Evolutionary conservation across 1,140 invertebrate genomes (phyloP).

Genomic region (Drosophila bocqueti): DNA sequence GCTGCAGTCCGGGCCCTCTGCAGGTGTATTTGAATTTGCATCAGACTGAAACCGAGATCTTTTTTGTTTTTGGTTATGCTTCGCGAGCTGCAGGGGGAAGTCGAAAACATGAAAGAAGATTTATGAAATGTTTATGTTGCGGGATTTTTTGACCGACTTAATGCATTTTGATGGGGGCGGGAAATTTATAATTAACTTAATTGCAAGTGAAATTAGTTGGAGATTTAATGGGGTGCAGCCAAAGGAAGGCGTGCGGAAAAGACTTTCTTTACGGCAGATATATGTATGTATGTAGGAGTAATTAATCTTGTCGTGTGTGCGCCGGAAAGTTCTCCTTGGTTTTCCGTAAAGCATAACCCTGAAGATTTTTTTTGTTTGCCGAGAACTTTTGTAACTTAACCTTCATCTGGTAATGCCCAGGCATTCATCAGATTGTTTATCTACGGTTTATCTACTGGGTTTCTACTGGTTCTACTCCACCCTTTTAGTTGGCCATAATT

Average conservation of each 20-base stretch:
- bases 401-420: conserved; percentile 18
- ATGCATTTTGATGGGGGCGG: conserved; percentile 48
- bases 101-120: conserved; percentile 52
- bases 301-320: conserved; percentile 33
- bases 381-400: conserved; percentile 14
- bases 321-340: conserved; percentile 6
- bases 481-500: conserved; percentile 45
- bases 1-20: conserved; percentile 31
- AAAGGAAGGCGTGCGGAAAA: conserved; percentile 57
- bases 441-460: conserved; percentile 22
- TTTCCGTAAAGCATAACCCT: conserved; percentile 13
- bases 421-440: conserved; percentile 37
- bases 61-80: conserved; percentile 55
- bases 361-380: background rate
- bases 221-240: conserved; percentile 71
- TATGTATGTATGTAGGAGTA: conserved; percentile 3
- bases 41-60: conserved; percentile 41
- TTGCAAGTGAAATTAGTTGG: conserved; percentile 78
- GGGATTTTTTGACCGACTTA: conserved; percentile 62
- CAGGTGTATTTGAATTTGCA: conserved; percentile 69
- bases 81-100: conserved; percentile 17
- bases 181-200: conserved; percentile 81
- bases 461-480: conserved; percentile 12
- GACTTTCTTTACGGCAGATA: conserved; percentile 30
- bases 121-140: conserved; percentile 48